These are phyloP conservation scores for Dallia pectoralis DNA, from an alignment of 2,797 vertebrate species.

Conservation along the genomic window DNA sequence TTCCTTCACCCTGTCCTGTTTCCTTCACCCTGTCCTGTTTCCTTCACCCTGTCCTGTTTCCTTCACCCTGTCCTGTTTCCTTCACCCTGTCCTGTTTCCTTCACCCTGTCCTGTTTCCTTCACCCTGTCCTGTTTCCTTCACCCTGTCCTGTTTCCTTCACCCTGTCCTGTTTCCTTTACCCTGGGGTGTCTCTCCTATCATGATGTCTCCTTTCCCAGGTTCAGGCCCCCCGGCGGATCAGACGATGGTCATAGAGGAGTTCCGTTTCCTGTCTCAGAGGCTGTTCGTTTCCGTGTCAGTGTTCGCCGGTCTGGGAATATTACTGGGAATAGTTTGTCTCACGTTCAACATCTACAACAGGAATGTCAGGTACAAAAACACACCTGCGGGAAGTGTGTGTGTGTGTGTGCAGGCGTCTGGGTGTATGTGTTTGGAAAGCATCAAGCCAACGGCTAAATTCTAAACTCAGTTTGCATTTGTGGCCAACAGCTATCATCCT, in stretches of 20 bases:
- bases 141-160: background rate
- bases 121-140: background rate
- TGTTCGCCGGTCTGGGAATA: conserved; percentile 88
- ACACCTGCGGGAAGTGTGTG: background rate
- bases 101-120: background rate
- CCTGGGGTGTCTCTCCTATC: conserved; percentile 14
- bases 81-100: too few species aligned
- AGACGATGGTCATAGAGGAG: conserved; percentile 88
- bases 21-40: background rate
- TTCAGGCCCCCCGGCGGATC: conserved; percentile 83
- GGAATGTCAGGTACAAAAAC: conserved; percentile 83
- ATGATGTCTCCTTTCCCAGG: conserved; percentile 62
- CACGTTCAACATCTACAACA: conserved; percentile 95
- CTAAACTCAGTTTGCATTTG: conserved; percentile 12
- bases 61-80: background rate
- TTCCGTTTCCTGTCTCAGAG: conserved; percentile 93
- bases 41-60: background rate
- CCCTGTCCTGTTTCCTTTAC: conserved; percentile 10
- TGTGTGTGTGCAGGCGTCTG: conserved; percentile 7
- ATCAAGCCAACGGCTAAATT: background rate
- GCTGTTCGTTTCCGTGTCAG: conserved; percentile 87
- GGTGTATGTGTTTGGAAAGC: background rate
- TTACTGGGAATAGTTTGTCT: conserved; percentile 87
- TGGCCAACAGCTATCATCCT: conserved; percentile 29
- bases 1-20: background rate